Conservation (phyloP, 37 sponge, comb jelly and placozoan species). For the Aplysina aerophoba region DNA sequence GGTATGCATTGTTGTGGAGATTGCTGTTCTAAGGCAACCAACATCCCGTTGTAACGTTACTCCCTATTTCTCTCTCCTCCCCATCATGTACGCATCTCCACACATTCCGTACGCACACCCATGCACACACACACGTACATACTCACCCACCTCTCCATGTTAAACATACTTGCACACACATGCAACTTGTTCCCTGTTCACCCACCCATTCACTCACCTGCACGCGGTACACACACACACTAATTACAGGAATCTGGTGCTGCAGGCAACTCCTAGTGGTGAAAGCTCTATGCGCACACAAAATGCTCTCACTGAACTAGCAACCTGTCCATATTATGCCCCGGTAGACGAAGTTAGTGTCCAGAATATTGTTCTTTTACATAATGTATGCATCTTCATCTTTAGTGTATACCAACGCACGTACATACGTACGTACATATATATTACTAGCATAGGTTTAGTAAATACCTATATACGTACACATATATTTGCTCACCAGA, state of each 20-base stretch:
- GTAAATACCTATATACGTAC: too few species aligned
- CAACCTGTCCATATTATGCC: background rate
- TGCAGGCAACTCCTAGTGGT: constrained; percentile 33
- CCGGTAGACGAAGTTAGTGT: constrained; percentile 50
- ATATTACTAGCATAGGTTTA: too few species aligned
- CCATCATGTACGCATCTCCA: background rate
- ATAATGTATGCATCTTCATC: too few species aligned
- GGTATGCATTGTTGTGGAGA: background rate
- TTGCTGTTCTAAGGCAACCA: background rate
- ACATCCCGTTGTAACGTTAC: background rate
- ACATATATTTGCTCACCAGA: too few species aligned
- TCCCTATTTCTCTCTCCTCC: too few species aligned
- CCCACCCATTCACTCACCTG: background rate
- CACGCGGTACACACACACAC: background rate
- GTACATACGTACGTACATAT: too few species aligned
- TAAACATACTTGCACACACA: too few species aligned
- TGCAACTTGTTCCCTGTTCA: too few species aligned
- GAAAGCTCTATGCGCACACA: constrained; percentile 42
- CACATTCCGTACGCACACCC: background rate
- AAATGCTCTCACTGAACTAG: background rate
- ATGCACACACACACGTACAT: constrained; percentile 32
- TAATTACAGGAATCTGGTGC: constrained; percentile 45
- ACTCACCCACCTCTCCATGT: background rate
- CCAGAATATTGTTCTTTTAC: too few species aligned
- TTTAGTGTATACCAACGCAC: too few species aligned